Conservation (phyloP, 2,113 vertebrate genomes). For the Malurus melanocephalus region DNA sequence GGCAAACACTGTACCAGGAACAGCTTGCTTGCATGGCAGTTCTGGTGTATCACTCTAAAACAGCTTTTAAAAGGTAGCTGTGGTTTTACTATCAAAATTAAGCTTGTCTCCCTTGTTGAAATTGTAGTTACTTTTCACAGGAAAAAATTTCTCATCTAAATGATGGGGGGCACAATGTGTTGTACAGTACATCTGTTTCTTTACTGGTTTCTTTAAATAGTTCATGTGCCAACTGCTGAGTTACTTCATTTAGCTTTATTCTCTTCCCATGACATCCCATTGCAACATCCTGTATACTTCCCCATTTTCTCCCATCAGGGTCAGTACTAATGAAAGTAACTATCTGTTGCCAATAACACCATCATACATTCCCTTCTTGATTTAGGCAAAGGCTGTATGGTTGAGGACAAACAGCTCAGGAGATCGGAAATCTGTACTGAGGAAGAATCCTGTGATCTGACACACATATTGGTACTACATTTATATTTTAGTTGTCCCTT, state of each 20-base stretch:
- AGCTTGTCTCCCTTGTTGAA: background rate
- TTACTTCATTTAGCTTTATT: background rate
- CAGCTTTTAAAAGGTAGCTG: background rate
- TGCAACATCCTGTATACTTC: background rate
- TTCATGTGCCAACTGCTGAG: background rate
- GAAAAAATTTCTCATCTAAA: background rate
- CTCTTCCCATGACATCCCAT: background rate
- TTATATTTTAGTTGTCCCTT: background rate
- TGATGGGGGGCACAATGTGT: background rate
- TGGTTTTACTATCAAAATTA: background rate
- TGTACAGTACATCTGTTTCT: background rate
- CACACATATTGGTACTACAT: background rate
- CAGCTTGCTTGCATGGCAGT: background rate
- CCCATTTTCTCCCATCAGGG: background rate
- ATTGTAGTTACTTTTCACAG: background rate
- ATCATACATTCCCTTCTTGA: background rate
- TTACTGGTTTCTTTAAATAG: background rate
- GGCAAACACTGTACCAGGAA: background rate
- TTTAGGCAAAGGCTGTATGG: background rate
- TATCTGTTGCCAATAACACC: background rate
- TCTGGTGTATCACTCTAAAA: background rate
- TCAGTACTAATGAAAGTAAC: background rate
- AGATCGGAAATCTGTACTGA: background rate
- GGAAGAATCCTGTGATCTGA: background rate
- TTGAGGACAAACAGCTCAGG: background rate